Evolutionary conservation across 2,797 vertebrate genomes (phyloP).

Genomic region (Podarcis lilfordi): DNA sequence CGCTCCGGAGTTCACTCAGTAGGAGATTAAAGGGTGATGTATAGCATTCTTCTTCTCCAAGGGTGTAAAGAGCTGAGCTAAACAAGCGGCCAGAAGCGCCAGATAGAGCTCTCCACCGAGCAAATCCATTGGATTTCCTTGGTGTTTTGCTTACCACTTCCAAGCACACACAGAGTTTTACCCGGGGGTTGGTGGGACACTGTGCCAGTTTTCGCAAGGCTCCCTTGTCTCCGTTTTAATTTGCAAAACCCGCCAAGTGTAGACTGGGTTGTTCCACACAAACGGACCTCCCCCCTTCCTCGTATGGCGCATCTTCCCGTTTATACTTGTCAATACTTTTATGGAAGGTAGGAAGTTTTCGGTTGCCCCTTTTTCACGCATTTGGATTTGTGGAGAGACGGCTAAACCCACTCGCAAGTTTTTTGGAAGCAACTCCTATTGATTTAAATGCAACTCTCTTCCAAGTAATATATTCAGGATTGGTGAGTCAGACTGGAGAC

Average conservation of each 20-base stretch:
- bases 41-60: constrained; percentile 66
- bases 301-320: background rate
- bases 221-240: background rate
- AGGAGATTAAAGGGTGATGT: constrained; percentile 63
- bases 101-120: accelerated
- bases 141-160: background rate
- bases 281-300: background rate
- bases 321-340: background rate
- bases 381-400: background rate
- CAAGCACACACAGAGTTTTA: background rate
- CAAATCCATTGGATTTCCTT: background rate
- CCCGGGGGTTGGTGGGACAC: too few species aligned
- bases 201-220: background rate
- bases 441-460: background rate
- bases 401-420: background rate
- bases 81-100: background rate
- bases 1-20: constrained; percentile 67
- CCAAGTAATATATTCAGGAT: background rate
- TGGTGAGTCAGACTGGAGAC: background rate
- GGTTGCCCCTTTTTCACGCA: background rate
- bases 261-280: background rate
- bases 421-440: background rate
- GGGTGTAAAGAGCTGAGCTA: constrained; percentile 37
- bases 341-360: background rate
- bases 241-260: background rate